Evolutionary conservation across 2,113 vertebrate genomes (phyloP).

Genomic region (Syrrhaptes paradoxus): DNA sequence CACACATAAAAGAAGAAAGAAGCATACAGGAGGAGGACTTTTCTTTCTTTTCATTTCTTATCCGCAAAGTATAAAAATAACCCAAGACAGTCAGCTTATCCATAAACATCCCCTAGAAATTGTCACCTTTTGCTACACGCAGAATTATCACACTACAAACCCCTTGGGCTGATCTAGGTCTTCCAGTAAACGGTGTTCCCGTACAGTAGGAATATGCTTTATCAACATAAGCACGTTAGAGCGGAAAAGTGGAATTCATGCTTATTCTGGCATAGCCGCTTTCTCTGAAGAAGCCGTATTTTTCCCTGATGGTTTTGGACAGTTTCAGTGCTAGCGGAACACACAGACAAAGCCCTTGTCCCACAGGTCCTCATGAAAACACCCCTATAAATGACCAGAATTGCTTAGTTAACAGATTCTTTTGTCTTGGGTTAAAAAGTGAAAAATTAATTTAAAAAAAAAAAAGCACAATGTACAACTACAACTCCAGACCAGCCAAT

Average conservation of each 20-base stretch:
- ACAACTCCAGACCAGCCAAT: background rate
- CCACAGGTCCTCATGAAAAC: background rate
- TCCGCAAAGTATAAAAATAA: background rate
- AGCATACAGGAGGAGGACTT: background rate
- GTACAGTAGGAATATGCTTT: background rate
- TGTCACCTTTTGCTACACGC: background rate
- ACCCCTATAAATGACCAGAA: background rate
- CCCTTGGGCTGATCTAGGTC: background rate
- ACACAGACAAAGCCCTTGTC: background rate
- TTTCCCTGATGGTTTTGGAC: background rate
- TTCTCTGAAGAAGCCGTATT: background rate
- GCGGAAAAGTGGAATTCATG: background rate
- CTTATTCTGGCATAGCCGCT: background rate
- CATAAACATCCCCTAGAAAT: slow-evolving; percentile 18
- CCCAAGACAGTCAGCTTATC: background rate
- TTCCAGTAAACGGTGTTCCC: background rate
- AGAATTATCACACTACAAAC: background rate
- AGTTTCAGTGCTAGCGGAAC: background rate
- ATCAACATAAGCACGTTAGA: slow-evolving; percentile 17
- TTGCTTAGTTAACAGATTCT: background rate
- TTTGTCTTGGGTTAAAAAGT: background rate
- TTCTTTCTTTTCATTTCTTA: background rate
- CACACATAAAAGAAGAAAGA: background rate
- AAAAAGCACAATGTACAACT: background rate
- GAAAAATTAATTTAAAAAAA: background rate